Evolutionary conservation across 2,113 vertebrate species (phyloP).

Genomic region (Leucosticte australis): DNA sequence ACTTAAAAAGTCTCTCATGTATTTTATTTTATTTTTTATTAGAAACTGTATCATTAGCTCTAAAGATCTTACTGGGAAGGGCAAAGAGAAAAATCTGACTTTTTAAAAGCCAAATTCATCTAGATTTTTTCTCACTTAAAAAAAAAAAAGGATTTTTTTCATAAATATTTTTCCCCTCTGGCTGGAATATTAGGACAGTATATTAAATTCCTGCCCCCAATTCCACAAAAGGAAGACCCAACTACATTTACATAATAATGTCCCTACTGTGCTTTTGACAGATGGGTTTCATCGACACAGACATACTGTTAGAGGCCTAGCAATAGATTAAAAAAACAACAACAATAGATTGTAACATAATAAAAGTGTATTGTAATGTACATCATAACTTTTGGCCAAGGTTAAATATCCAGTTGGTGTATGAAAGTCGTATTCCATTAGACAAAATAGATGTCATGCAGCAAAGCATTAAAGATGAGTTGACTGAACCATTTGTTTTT

Average conservation of each 20-base stretch:
- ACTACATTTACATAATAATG: constrained; percentile 85
- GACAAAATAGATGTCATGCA: constrained; percentile 72
- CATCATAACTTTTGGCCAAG: constrained; percentile 83
- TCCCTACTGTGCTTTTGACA: constrained; percentile 82
- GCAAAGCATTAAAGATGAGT: constrained; percentile 77
- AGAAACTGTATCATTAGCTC: constrained; percentile 76
- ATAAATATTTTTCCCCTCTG: constrained; percentile 74
- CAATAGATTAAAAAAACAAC: constrained; percentile 81
- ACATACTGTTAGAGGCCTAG: constrained; percentile 80
- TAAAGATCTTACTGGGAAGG: constrained; percentile 61
- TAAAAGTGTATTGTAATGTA: constrained; percentile 82
- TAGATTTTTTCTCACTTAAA: constrained; percentile 9
- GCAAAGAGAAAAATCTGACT: constrained; percentile 50
- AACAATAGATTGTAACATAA: constrained; percentile 82
- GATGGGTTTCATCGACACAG: constrained; percentile 81
- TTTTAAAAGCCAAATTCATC: constrained; percentile 51
- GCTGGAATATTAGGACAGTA: constrained; percentile 82
- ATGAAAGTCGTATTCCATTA: constrained; percentile 81
- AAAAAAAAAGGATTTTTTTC: constrained; percentile 48
- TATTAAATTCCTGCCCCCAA: constrained; percentile 76
- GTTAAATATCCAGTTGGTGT: constrained; percentile 81
- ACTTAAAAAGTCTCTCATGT: constrained; percentile 72
- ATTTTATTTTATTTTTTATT: constrained; percentile 82
- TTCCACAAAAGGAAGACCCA: constrained; percentile 75
- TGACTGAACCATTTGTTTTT: constrained; percentile 76